A percentile compares a stretch with the other conserved stretches of the same genome.
Conservation (phyloP, 30 jellyfish, hydroid and myxozoan genomes). For the Turritopsis dohrnii region DNA sequence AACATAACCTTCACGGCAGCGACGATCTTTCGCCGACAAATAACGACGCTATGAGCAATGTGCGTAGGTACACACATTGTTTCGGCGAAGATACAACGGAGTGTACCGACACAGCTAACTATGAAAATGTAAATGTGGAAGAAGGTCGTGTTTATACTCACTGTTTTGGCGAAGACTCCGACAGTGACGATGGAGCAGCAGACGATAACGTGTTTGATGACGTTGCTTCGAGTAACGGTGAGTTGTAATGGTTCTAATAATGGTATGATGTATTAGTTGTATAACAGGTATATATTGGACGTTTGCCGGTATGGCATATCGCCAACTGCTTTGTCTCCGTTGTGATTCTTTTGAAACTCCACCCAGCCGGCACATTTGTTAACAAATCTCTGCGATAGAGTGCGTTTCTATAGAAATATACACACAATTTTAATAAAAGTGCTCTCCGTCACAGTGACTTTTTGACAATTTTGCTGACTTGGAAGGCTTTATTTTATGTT, state of each 20-base stretch:
- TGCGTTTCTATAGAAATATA: no score
- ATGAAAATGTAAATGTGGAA: neutral
- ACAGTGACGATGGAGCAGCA: neutral
- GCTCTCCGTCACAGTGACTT: no score
- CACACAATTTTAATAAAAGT: no score
- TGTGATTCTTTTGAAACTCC: no score
- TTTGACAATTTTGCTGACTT: no score
- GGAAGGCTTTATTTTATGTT: neutral
- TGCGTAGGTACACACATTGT: conserved; percentile 12
- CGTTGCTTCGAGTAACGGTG: neutral
- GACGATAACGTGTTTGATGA: neutral
- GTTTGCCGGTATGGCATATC: no score
- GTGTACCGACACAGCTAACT: neutral
- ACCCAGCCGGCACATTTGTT: no score
- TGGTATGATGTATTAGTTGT: no score
- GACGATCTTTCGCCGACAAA: neutral
- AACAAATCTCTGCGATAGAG: no score
- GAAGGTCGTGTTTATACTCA: conserved; percentile 7
- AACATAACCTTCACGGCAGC: neutral
- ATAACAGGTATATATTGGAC: no score
- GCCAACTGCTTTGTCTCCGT: no score
- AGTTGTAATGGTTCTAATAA: neutral
- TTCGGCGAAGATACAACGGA: conserved; percentile 14
- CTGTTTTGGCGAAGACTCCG: conserved; percentile 16
- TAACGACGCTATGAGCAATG: neutral